These are phyloP conservation scores for Eptatretus burgeri DNA, from an alignment of 2,113 vertebrate genomes.

Conservation along the genomic window DNA sequence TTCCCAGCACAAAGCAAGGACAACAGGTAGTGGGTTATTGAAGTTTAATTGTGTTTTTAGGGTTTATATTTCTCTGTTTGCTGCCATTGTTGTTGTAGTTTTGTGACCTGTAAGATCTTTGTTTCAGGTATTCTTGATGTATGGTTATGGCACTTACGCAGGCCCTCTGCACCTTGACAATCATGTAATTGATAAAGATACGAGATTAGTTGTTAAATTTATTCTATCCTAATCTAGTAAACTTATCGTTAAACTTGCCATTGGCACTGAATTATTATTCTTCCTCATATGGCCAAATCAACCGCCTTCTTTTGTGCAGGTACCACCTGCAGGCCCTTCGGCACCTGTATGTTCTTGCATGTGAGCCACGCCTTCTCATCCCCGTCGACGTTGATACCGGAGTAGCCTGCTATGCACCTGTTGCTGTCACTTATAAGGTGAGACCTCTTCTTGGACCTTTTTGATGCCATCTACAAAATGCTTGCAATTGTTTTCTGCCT, in stretches of 20 bases:
- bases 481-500: too few relatives aligned
- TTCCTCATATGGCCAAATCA: too few relatives aligned
- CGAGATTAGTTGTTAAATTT: too few relatives aligned
- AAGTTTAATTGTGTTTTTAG: background rate
- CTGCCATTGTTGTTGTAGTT: background rate
- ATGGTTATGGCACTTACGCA: too few relatives aligned
- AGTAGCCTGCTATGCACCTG: constrained; percentile 54
- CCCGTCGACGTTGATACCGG: constrained; percentile 72
- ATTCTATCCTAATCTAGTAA: too few relatives aligned
- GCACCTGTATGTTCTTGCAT: constrained; percentile 60
- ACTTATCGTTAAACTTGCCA: too few relatives aligned
- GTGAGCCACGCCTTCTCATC: constrained; percentile 61
- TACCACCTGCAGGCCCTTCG: constrained; percentile 87
- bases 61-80: background rate
- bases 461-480: too few relatives aligned
- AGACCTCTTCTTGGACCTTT: background rate
- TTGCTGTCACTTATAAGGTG: constrained; percentile 89
- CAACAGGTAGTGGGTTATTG: constrained; percentile 40
- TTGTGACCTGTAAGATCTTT: background rate
- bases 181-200: too few relatives aligned
- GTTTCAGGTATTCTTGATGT: too few relatives aligned
- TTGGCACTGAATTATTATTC: too few relatives aligned
- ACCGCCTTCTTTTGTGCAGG: constrained; percentile 15
- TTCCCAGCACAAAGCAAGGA: constrained; percentile 89
- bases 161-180: too few relatives aligned